A percentile compares a stretch with the other conserved stretches of the same genome.
phyloP scores from a whole-genome alignment of 2,797 vertebrate genomes.

The Ptychobarbus kaznakovi region DNA sequence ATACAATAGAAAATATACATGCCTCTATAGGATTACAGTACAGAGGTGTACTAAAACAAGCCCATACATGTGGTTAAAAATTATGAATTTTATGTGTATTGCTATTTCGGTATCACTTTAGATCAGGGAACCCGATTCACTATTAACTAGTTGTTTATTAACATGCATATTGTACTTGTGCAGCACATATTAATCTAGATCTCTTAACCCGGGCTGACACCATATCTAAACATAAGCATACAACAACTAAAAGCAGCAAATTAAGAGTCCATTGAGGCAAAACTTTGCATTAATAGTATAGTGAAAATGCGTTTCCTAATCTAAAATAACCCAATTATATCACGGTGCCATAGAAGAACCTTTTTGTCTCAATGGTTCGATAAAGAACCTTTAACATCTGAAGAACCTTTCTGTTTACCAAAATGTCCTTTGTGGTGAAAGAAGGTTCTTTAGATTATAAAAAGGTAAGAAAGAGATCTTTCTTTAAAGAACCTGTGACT shows the following conservation, averaged over 20 bases:
- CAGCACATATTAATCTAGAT: background rate
- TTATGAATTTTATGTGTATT: background rate
- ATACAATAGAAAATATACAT: background rate
- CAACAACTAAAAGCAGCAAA: background rate
- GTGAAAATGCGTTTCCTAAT: background rate
- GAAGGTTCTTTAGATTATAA: no score
- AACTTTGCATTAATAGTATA: background rate
- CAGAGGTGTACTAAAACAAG: background rate
- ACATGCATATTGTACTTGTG: background rate
- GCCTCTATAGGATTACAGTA: background rate
- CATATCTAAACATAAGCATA: background rate
- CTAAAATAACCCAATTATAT: no score
- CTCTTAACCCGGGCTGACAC: background rate
- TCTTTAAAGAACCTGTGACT: no score
- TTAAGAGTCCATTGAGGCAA: background rate
- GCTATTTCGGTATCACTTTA: background rate
- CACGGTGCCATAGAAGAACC: no score
- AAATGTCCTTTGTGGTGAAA: no score
- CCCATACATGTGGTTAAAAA: background rate
- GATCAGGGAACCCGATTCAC: background rate
- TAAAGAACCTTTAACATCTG: no score
- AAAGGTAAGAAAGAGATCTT: no score
- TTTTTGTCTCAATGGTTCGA: no score
- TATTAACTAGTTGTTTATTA: background rate
- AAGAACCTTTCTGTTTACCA: no score